These are phyloP conservation scores for Sturnira hondurensis DNA, from an alignment of 2,113 vertebrate species.

Conservation along the genomic window DNA sequence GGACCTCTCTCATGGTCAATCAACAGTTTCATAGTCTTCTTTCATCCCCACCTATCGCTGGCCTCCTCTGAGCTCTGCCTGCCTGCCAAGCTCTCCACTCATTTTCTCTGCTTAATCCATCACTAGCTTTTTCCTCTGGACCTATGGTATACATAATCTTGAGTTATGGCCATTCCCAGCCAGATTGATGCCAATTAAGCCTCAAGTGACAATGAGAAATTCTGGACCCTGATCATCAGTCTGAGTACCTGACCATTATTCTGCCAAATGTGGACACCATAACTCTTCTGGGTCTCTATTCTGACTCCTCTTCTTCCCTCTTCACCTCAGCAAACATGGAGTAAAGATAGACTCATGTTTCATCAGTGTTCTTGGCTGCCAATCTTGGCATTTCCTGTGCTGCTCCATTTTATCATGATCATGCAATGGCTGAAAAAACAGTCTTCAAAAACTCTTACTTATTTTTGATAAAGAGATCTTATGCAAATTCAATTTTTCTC, in stretches of 20 bases:
- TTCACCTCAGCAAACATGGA: not conserved
- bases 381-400: not conserved
- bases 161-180: not conserved
- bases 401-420: not conserved
- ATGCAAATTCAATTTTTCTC: not conserved
- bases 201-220: slow-evolving; percentile 2
- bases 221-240: not conserved
- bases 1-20: not conserved
- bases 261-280: not conserved
- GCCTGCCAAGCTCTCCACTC: slow-evolving; percentile 34
- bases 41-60: not conserved
- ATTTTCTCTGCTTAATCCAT: slow-evolving; percentile 43
- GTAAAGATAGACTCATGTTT: not conserved
- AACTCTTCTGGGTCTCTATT: not conserved
- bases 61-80: not conserved
- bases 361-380: not conserved
- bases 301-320: not conserved
- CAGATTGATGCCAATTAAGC: not conserved
- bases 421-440: not conserved
- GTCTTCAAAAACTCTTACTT: not conserved
- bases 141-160: not conserved
- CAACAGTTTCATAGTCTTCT: not conserved
- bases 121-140: slow-evolving; percentile 5
- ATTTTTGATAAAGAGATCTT: not conserved
- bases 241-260: not conserved